Evolutionary conservation across 2,888 invertebrate genomes (phyloP).

Genomic region (Strigamia maritima): DNA sequence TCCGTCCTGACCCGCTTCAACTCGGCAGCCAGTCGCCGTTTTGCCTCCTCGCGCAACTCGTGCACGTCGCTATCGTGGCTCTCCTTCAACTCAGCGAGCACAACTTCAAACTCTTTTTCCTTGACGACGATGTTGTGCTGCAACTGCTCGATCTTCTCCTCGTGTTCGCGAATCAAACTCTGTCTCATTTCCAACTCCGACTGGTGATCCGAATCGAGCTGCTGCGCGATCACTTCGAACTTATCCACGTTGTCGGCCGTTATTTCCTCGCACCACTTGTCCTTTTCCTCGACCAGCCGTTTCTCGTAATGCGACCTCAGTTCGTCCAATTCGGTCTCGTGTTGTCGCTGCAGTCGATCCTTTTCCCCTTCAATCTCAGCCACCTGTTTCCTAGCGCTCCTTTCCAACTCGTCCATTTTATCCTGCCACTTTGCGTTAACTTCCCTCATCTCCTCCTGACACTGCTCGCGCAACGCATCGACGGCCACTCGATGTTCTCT

Average conservation of each 20-base stretch:
- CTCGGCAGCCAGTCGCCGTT: not conserved
- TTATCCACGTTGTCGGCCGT: constrained; percentile 34
- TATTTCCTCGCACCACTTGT: constrained; percentile 16
- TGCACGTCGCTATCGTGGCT: constrained; percentile 34
- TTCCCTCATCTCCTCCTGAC: not conserved
- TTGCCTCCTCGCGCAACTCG: not conserved
- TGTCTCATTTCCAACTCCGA: constrained; percentile 28
- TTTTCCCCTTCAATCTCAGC: not conserved
- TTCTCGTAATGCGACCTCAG: not conserved
- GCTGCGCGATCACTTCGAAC: constrained; percentile 35
- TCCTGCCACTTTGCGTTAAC: not conserved
- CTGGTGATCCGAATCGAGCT: constrained; percentile 33
- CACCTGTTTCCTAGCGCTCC: not conserved
- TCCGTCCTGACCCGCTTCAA: not conserved
- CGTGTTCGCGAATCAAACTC: constrained; percentile 30
- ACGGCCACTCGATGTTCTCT: not conserved
- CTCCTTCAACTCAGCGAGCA: constrained; percentile 26
- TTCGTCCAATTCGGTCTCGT: not conserved
- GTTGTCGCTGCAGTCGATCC: not conserved
- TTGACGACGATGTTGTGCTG: constrained; percentile 28
- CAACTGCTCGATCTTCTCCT: constrained; percentile 36
- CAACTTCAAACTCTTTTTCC: constrained; percentile 27
- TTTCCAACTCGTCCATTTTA: constrained; percentile 11
- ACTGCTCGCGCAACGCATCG: not conserved
- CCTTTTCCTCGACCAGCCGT: constrained; percentile 27